Percentiles rank a stretch among this genome's conserved stretches.
Conservation (phyloP, 92 coral and sea anemone genomes). For the Epizoanthus fatuus region DNA sequence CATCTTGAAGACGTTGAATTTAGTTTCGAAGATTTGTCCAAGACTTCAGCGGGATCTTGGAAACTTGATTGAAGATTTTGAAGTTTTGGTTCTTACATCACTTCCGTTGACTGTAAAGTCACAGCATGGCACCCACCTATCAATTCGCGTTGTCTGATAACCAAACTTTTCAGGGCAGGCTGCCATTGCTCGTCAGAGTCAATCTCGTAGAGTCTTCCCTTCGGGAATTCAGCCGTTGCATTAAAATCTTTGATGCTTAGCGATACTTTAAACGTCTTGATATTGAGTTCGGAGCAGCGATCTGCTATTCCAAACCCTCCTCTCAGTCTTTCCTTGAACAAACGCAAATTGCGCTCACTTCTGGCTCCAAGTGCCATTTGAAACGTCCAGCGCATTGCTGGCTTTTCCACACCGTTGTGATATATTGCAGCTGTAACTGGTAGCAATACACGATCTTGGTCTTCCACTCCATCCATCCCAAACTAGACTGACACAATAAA, state of each 20-base stretch:
- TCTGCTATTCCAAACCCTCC: conserved; percentile 46
- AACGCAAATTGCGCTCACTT: conserved; percentile 18
- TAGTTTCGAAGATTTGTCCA: no score
- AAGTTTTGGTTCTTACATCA: no score
- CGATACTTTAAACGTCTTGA: conserved; percentile 19
- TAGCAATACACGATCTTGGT: conserved; percentile 34
- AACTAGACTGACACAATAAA: conserved; percentile 5
- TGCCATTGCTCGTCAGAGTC: no score
- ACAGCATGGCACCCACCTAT: no score
- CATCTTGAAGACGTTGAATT: no score
- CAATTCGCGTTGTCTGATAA: no score
- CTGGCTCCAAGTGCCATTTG: conserved; percentile 35
- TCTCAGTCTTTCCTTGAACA: conserved; percentile 29
- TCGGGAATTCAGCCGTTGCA: conserved; percentile 30
- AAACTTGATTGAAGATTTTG: no score
- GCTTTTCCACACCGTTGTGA: conserved; percentile 36
- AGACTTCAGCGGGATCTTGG: no score
- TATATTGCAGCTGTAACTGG: conserved; percentile 53
- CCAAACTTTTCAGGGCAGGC: no score
- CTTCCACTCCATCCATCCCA: conserved; percentile 7
- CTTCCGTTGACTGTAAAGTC: no score
- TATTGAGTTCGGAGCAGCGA: conserved; percentile 30
- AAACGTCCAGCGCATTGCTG: conserved; percentile 51
- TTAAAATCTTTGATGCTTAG: conserved; percentile 34
- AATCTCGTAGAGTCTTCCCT: conserved; percentile 9